Conservation (phyloP, 2,797 vertebrate genomes). For the Enteromius thamalakanensis region DNA sequence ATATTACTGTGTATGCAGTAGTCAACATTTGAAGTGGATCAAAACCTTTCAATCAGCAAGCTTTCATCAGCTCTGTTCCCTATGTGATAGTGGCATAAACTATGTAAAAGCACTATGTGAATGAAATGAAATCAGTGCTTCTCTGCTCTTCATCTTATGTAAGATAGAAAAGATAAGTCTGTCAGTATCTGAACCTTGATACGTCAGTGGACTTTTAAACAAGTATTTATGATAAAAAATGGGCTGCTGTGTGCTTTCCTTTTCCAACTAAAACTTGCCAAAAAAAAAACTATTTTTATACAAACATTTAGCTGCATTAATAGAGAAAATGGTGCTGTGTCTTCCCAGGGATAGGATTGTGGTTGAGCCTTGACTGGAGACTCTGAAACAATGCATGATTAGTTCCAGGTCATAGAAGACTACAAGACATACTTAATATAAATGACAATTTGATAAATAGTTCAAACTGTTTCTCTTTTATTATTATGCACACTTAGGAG, state of each 20-base stretch:
- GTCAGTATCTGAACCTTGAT: conserved; percentile 49
- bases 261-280: not conserved
- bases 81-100: no score
- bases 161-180: conserved; percentile 26
- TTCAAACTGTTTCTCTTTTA: not conserved
- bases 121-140: not conserved
- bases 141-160: conserved; percentile 11
- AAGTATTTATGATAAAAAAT: conserved; percentile 28
- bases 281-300: not conserved
- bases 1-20: not conserved
- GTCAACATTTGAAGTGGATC: no score
- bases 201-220: conserved; percentile 51
- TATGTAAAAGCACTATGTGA: not conserved
- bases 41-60: no score
- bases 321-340: not conserved
- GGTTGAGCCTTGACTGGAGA: not conserved
- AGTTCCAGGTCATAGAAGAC: not conserved
- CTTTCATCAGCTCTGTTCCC: not conserved
- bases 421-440: not conserved
- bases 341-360: not conserved
- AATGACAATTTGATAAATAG: not conserved
- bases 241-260: not conserved
- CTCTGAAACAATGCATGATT: not conserved
- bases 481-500: not conserved
- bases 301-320: not conserved